Base-by-base conservation (phyloP, 2,888 invertebrate genomes). In the Chymomyza caudatula region DNA sequence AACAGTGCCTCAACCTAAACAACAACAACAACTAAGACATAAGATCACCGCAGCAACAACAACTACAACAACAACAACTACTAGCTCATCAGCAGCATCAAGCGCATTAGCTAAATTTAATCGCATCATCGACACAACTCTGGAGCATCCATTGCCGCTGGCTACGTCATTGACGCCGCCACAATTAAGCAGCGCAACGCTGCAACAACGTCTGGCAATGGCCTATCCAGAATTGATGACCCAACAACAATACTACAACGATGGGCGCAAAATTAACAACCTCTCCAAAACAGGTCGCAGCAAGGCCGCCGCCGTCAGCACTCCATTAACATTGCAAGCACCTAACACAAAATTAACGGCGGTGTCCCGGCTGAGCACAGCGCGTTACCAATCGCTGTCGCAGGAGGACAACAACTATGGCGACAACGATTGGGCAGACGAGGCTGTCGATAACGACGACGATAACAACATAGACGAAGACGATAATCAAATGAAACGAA, bases 71-170 rank as follows among this genome's bases (percentile, higher is more conserved):
- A 64, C 81, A 80, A 65, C 85, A 76, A 68, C 78, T 73, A 71
- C 83, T 74, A 78, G 83, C 74, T 80, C 81, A 73, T 76, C 83
- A 75, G 76, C 80, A 83, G 77, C 85, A 78, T 78, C 81, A 81
- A 88, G 88, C 76, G 90, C 90, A 88, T 89, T 89, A 89, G 90
- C 90, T 89, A 90, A 89, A 88, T 90, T 90, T 87, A 90, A 90
- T 87, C 88, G 88, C 86, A 88, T 90, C 86, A 89, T 89, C 72
- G 89, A 89, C 74, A 86, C 83, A 77, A 83, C 88, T 71, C 78
- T 88, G 84, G 87, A 84, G 63, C 75, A 71, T 73, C 59, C 71
- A 77, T 66, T 51, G 51, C 74, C 71, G 22, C 4, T 37, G 80
- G 80, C 58, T 63, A 68, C 17, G 23, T 17, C 52, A 15, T 17